Base-by-base conservation (phyloP, 1,140 invertebrate species). In the Hycleus phaleratus region DNA sequence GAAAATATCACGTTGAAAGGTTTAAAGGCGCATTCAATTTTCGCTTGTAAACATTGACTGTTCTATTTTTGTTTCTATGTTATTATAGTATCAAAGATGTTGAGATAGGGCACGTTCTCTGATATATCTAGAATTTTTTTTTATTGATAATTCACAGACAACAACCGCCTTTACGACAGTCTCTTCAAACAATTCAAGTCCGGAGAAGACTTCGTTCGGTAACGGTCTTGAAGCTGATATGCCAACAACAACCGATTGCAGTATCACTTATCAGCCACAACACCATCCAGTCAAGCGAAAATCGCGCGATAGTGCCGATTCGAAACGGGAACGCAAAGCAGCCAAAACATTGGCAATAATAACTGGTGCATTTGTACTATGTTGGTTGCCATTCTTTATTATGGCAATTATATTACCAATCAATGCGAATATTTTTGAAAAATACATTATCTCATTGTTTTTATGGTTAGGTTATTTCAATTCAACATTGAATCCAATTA, bases 261-360 rank as follows among this genome's bases (percentile, higher is more conserved):
- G 77, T 72, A 49, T 62, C 6, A 58, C 53, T 7, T 69, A 66
- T 48, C 65, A 62, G 26, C 65, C 68, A 5, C 68, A 57, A 24
- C 59, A 76, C 18, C 75, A 78, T 42, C 69, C 78, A 26, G 71
- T 77, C 7, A 74, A 77, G 49, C 73, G 79, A 52, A 85, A 84
- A 69, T 78, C 79, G 1, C 83, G 85, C 62, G 85, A 87, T 59
- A 82, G 82, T 5, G 82, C 83, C 26, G 86, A 88, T 56, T 85
- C 85, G 1, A 91, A 91, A 67, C 79, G 91, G n/a, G 91, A 95
- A 69, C 78, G 88, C 43, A 95, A 94, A 75, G 92, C 92, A 10
- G 92, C 91, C 18, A 92, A 93, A 75, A 95, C 91, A 12, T 77
- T 95, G 62, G 91, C 90, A 63, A 92, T 93, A 72, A 91, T 93